Evolutionary conservation across 2,888 invertebrate genomes (phyloP).

Genomic region (Dryobota labecula): DNA sequence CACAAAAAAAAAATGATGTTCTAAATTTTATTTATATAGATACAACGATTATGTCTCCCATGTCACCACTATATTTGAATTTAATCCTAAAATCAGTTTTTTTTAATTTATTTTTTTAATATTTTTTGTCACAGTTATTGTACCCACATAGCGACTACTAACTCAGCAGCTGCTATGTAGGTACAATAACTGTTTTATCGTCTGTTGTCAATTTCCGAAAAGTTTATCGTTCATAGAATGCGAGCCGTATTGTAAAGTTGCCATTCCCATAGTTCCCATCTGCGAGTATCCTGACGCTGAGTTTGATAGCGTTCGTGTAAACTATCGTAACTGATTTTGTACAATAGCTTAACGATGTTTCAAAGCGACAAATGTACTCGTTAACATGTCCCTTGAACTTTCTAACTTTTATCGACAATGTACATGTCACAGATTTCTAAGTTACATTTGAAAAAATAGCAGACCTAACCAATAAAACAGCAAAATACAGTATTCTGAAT

Average conservation of each 20-base stretch:
- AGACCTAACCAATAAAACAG: no score
- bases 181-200: background rate
- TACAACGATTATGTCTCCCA: no score
- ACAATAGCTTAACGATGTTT: slow-evolving; percentile 55
- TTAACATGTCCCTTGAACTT: slow-evolving; percentile 30
- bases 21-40: no score
- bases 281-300: slow-evolving; percentile 30
- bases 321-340: slow-evolving; percentile 59
- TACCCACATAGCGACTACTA: no score
- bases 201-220: slow-evolving; percentile 21
- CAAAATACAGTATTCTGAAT: background rate
- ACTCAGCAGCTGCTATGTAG: no score
- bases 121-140: no score
- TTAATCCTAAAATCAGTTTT: no score
- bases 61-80: no score
- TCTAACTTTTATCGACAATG: slow-evolving; percentile 20
- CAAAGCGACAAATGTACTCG: slow-evolving; percentile 44
- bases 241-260: slow-evolving; percentile 24
- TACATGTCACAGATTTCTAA: background rate
- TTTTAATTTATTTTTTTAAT: no score
- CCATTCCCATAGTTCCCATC: slow-evolving; percentile 15
- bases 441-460: background rate
- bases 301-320: slow-evolving; percentile 50
- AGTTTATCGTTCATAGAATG: slow-evolving; percentile 18
- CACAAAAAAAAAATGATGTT: slow-evolving; percentile 70